Evolutionary conservation across 2,888 invertebrate genomes (phyloP).

Genomic region (Hyposoter dolosus): DNA sequence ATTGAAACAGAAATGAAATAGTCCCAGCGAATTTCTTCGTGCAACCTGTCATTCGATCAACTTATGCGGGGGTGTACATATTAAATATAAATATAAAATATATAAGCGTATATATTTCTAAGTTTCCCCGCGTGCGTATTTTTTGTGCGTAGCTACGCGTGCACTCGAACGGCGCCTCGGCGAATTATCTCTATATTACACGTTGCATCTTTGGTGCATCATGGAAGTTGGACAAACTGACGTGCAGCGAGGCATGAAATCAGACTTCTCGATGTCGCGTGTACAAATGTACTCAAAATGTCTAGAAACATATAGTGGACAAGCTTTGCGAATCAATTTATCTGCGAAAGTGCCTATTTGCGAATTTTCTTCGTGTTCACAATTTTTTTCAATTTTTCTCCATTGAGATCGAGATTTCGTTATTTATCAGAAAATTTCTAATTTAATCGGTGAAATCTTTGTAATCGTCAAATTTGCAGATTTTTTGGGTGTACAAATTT

Average conservation of each 20-base stretch:
- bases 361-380: not conserved
- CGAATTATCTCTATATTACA: constrained; percentile 17
- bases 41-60: constrained; percentile 67
- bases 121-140: not conserved
- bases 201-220: constrained; percentile 38
- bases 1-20: constrained; percentile 37
- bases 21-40: constrained; percentile 51
- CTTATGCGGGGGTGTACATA: constrained; percentile 48
- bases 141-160: constrained; percentile 6
- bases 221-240: constrained; percentile 1
- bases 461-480: not conserved
- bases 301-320: not conserved
- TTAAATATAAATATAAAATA: constrained; percentile 15
- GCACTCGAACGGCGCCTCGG: not conserved
- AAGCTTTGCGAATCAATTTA: not conserved
- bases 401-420: not conserved
- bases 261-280: constrained; percentile 17
- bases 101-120: too few relatives aligned
- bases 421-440: too few relatives aligned
- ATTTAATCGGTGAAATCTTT: not conserved
- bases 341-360: not conserved
- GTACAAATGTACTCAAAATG: not conserved
- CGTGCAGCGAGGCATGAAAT: not conserved
- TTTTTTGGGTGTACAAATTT: not conserved
- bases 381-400: not conserved